Base-by-base conservation (phyloP, 2,797 vertebrate genomes). In the Platyrinchus mystaceus region DNA sequence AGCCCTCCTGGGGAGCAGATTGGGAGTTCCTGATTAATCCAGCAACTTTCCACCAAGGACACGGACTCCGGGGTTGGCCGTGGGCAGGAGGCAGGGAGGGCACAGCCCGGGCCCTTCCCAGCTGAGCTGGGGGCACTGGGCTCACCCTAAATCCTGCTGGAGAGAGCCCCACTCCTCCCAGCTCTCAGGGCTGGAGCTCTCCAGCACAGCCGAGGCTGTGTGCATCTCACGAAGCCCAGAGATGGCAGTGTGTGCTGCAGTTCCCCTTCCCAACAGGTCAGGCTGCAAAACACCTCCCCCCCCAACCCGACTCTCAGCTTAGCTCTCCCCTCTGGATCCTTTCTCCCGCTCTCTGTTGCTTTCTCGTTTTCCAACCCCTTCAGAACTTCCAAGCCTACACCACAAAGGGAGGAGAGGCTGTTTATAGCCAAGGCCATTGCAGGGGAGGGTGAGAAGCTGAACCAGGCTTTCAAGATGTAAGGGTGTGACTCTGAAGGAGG, bases 1-100 rank as follows among this genome's bases (percentile, higher is more conserved):
- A 56, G 19, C 76, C 9, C 39, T 34, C 22, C 5, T 0, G 0
- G 36, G 36, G 10, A n/a, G 43, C 62, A 50, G 67, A 32, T 0
- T 32, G 44, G 59, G 41, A 76, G 56, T 20, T 53, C 4, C 1
- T 8, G 44, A 32, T 32, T 22, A 23, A 68, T 22, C 22, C 60
- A 73, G 46, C 34, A 58, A 1, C 53, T 63, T 41, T 34, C 22
- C 59, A 27, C 24, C 12, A 14, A 19, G 46, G 37, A 7, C 12
- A 5, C 0, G 39, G 59, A 2, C 41, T 19, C 36, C 4, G 14
- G 21, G 5, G 12, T 3, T 2, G 17, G 30, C 41, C 19, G 20
- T 39, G 12, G 21, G 10, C 43, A 41, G 69, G 17, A 39, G 63
- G 28, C 49, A 43, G 67, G 36, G 5, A 32, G 47, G 59, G 12